Base-by-base conservation (phyloP, 2,888 invertebrate genomes). In the Netelia inedita region DNA sequence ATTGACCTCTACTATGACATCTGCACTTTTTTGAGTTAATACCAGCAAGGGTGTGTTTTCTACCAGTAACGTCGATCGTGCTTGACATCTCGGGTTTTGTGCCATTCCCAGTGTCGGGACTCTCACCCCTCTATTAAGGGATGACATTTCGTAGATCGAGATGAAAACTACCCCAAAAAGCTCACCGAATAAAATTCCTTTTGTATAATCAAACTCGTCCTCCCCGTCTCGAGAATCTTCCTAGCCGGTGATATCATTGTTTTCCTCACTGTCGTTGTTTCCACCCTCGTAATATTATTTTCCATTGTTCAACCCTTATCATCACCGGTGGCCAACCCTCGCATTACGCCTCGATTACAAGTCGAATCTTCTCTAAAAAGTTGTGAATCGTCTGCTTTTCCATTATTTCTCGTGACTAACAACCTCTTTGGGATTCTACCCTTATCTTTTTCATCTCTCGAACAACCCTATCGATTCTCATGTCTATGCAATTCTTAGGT, bases 21-120 rank as follows among this genome's bases (percentile, higher is more conserved):
- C 8, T 19, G 75, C 61, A 10, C 28, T 69, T 61, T 55, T 69
- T 43, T 63, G 76, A 59, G 50, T 35, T 57, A 76, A 66, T 10
- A 55, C 21, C 14, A 21, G 21, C 46, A 53, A 50, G 35, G 65
- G 41, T 50, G 43, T 59, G 23, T 59, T 19, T 57, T 53, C 53
- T 53, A 1, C 53, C 57, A 21, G 19, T 50, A 21, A 28, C 16
- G 3, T 9, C 68, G 23, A 21, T n/a, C 5, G 46, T 57, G 14
- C 43, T 11, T 72, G 23, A 65, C 35, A 63, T 10, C 35, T 50
- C 16, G 1, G 41, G 43, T 10, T 19, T 35, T 23, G 41, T 2
- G 50, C 61, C 28, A 43, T 63, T 19, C 19, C 19, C 21, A 14
- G 43, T 55, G 23, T 71, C 55, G 23, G 43, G 11, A 43, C 43